Percentiles rank a stretch among this genome's conserved stretches.
Evolutionary conservation across 2,888 invertebrate species (phyloP).

Genomic region (Helicoverpa assulta): DNA sequence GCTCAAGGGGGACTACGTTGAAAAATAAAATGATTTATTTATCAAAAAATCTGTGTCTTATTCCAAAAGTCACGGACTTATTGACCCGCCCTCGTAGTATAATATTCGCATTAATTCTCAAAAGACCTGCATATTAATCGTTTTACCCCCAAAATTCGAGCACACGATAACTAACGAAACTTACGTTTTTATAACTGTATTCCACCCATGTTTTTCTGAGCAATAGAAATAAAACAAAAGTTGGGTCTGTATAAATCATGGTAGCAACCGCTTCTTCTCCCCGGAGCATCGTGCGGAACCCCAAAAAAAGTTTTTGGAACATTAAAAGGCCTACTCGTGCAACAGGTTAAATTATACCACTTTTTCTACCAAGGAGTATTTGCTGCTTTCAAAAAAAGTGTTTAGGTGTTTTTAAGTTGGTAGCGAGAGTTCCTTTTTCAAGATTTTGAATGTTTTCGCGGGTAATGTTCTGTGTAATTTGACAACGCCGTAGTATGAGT

Average conservation of each 20-base stretch:
- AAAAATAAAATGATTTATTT: no score
- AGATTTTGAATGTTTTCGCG: conserved; percentile 11
- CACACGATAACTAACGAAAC: conserved; percentile 22
- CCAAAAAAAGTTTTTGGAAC: conserved; percentile 52
- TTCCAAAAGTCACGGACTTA: no score
- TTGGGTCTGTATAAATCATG: conserved; percentile 49
- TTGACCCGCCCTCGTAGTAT: no score
- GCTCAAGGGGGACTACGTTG: no score
- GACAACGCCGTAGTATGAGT: not conserved
- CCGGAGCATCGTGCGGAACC: conserved; percentile 46
- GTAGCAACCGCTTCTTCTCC: conserved; percentile 24
- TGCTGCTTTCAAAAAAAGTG: conserved; percentile 17
- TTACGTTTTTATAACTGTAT: conserved; percentile 48
- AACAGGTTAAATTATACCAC: conserved; percentile 59
- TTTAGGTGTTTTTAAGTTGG: conserved; percentile 26
- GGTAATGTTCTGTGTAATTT: conserved; percentile 18
- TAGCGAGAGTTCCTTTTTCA: conserved; percentile 24
- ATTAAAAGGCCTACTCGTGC: conserved; percentile 56
- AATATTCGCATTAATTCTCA: not conserved
- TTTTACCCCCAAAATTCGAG: not conserved
- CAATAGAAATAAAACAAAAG: conserved; percentile 53
- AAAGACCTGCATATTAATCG: not conserved
- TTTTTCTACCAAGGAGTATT: conserved; percentile 12
- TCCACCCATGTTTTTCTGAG: conserved; percentile 37
- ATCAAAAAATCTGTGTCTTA: no score